phyloP scores from a whole-genome alignment of 2,797 vertebrate species.

The Pyrocephalus nanus region DNA sequence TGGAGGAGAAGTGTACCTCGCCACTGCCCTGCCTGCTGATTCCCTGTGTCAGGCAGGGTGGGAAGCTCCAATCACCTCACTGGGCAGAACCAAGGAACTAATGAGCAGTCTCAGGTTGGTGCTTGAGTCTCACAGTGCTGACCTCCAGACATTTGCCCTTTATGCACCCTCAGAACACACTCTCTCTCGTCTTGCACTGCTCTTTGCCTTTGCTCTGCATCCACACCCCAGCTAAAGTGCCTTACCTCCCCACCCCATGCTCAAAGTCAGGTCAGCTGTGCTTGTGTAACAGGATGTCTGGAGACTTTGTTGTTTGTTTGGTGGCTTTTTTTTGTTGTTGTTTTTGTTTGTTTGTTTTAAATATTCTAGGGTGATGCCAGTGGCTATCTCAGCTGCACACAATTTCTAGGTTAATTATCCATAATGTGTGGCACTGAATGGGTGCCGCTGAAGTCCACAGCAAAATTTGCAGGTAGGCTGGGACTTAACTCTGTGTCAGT shows the following conservation, averaged over 20 bases:
- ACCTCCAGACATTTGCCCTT: background rate
- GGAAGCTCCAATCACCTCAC: background rate
- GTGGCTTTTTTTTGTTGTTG: no score
- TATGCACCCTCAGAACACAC: rapidly evolving
- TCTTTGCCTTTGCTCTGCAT: rapidly evolving
- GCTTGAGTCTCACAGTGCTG: background rate
- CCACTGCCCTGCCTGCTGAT: rapidly evolving
- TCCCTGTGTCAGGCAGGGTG: background rate
- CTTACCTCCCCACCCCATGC: background rate
- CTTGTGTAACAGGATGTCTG: background rate
- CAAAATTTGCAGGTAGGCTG: background rate
- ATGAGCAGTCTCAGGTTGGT: background rate
- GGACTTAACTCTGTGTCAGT: background rate
- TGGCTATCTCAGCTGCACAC: background rate
- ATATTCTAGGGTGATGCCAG: background rate
- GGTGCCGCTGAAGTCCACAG: background rate
- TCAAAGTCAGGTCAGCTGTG: background rate
- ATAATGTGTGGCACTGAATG: background rate
- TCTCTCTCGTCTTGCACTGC: no score
- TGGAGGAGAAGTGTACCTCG: background rate
- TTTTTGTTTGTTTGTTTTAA: background rate
- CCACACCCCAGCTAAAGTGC: rapidly evolving
- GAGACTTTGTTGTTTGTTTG: background rate
- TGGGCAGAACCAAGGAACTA: background rate
- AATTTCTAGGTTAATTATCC: background rate